phyloP scores from a whole-genome alignment of 2,113 vertebrate genomes.

The Redunca redunca region DNA sequence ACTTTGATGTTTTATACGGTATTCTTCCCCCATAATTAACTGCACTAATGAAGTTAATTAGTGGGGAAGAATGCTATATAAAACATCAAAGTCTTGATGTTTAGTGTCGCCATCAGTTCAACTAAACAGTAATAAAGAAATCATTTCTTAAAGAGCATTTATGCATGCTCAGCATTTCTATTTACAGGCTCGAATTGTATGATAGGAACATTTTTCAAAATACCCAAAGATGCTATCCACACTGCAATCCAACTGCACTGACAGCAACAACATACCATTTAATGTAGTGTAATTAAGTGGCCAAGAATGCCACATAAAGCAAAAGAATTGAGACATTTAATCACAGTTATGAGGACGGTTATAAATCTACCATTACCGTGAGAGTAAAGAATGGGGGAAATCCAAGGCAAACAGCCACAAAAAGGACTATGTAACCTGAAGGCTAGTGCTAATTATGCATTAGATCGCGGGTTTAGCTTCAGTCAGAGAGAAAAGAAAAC shows the following conservation, averaged over 20 bases:
- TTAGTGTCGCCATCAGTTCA: slow-evolving; percentile 67
- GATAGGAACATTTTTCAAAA: slow-evolving; percentile 34
- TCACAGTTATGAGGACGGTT: slow-evolving; percentile 43
- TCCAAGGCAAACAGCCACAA: neutral
- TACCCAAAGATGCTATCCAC: slow-evolving; percentile 9
- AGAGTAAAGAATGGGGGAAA: slow-evolving; percentile 26
- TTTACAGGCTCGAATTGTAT: slow-evolving; percentile 39
- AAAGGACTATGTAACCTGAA: slow-evolving; percentile 8
- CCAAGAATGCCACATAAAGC: slow-evolving; percentile 38
- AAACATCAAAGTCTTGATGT: slow-evolving; percentile 78
- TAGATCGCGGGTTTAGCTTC: slow-evolving; percentile 25
- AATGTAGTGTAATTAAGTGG: slow-evolving; percentile 61
- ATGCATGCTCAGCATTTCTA: slow-evolving; percentile 52
- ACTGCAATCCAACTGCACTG: neutral
- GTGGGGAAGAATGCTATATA: slow-evolving; percentile 73
- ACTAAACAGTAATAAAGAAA: slow-evolving; percentile 50
- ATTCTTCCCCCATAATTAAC: slow-evolving; percentile 81
- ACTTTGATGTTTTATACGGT: slow-evolving; percentile 81
- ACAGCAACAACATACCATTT: slow-evolving; percentile 13
- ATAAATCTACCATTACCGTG: slow-evolving; percentile 49
- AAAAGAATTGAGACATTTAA: slow-evolving; percentile 55
- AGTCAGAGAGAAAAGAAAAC: neutral
- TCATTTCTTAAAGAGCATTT: slow-evolving; percentile 57
- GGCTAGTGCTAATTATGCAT: slow-evolving; percentile 44
- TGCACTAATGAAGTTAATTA: slow-evolving; percentile 81